Percentiles rank a stretch among this genome's conserved stretches.
These are phyloP conservation scores for Sycophaga agraensis DNA, from an alignment of 1,140 invertebrate species.

Conservation along the genomic window DNA sequence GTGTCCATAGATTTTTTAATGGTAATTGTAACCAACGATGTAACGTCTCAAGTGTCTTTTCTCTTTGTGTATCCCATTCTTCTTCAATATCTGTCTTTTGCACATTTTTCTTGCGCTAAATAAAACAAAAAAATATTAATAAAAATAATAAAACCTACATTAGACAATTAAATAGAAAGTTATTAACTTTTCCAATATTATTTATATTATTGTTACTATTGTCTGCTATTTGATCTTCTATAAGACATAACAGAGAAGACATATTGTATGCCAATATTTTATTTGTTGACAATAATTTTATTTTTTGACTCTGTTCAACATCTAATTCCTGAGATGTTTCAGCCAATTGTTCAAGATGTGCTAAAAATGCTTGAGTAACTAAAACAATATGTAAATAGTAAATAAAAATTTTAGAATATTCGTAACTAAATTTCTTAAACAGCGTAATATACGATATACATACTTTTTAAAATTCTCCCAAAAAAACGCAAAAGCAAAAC, in stretches of 20 bases:
- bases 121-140: slow-evolving; percentile 13
- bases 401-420: neutral
- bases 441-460: slow-evolving; percentile 6
- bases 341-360: slow-evolving; percentile 33
- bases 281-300: slow-evolving; percentile 34
- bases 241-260: slow-evolving; percentile 40
- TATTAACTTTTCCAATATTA: slow-evolving; percentile 45
- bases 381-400: slow-evolving; percentile 9
- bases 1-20: slow-evolving; percentile 75
- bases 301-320: slow-evolving; percentile 33
- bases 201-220: slow-evolving; percentile 37
- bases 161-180: slow-evolving; percentile 24
- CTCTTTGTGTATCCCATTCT: slow-evolving; percentile 62
- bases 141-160: slow-evolving; percentile 29
- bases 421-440: neutral
- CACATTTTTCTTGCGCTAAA: slow-evolving; percentile 42
- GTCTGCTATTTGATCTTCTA: slow-evolving; percentile 39
- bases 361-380: slow-evolving; percentile 21
- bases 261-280: slow-evolving; percentile 51
- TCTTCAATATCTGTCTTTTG: slow-evolving; percentile 48
- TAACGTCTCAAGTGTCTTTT: slow-evolving; percentile 67
- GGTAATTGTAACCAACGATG: slow-evolving; percentile 68
- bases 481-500: slow-evolving; percentile 48
- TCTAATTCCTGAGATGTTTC: slow-evolving; percentile 25
- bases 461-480: slow-evolving; percentile 60